These are phyloP conservation scores for Drosophila neonasuta DNA, from an alignment of 2,888 invertebrate species.

Conservation along the genomic window DNA sequence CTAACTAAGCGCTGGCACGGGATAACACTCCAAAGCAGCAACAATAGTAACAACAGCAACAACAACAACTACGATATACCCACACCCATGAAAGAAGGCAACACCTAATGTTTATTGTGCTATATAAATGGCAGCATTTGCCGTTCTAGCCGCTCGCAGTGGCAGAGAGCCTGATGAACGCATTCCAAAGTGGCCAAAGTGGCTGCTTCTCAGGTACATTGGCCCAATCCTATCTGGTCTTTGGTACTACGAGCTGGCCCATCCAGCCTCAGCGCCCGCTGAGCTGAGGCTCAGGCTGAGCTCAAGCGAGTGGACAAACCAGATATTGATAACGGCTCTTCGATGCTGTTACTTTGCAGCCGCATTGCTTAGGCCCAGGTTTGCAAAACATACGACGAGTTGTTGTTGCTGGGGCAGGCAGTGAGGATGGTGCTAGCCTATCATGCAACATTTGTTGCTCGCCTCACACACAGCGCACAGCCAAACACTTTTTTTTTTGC, in stretches of 20 bases:
- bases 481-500: slow-evolving; percentile 52
- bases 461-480: slow-evolving; percentile 45
- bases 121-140: slow-evolving; percentile 78
- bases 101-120: slow-evolving; percentile 78
- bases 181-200: slow-evolving; percentile 51
- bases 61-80: slow-evolving; percentile 17
- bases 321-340: slow-evolving; percentile 82
- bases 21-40: slow-evolving; percentile 57
- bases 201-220: slow-evolving; percentile 73
- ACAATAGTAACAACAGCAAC: slow-evolving; percentile 19
- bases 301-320: slow-evolving; percentile 79
- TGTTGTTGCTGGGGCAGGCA: background rate
- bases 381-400: slow-evolving; percentile 29
- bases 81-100: slow-evolving; percentile 68
- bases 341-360: slow-evolving; percentile 80
- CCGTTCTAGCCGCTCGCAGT: slow-evolving; percentile 47
- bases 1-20: slow-evolving; percentile 74
- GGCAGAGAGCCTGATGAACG: slow-evolving; percentile 47
- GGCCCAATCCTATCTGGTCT: slow-evolving; percentile 75
- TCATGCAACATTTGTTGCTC: slow-evolving; percentile 75
- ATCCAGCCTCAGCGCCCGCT: slow-evolving; percentile 53
- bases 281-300: slow-evolving; percentile 20
- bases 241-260: slow-evolving; percentile 39
- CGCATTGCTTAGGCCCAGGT: slow-evolving; percentile 63
- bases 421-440: slow-evolving; percentile 28